A percentile compares a stretch with the other conserved stretches of the same genome.
Evolutionary conservation across 2,888 invertebrate species (phyloP).

Genomic region (Apoda limacodes): DNA sequence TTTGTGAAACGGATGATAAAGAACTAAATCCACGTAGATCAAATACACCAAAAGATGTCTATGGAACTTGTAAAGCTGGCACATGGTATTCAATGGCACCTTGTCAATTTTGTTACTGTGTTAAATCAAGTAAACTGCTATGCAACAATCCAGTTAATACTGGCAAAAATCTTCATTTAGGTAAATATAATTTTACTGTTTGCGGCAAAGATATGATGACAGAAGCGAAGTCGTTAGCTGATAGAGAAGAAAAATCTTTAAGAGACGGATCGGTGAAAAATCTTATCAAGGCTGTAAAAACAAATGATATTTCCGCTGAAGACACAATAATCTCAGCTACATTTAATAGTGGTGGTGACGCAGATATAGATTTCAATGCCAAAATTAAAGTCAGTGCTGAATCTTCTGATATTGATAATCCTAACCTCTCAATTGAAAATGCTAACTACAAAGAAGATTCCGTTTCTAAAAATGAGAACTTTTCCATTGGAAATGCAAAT

Average conservation of each 20-base stretch:
- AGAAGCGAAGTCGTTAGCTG: slow-evolving; percentile 30
- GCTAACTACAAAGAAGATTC: too few species aligned
- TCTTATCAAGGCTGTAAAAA: not conserved
- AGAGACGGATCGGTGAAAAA: slow-evolving; percentile 12
- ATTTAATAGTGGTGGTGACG: too few species aligned
- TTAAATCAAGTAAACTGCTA: slow-evolving; percentile 35
- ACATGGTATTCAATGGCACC: slow-evolving; percentile 45
- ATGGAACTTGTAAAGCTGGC: slow-evolving; percentile 31
- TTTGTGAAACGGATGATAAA: slow-evolving; percentile 23
- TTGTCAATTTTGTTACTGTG: slow-evolving; percentile 47
- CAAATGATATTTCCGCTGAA: not conserved
- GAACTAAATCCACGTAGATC: not conserved
- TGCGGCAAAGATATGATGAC: slow-evolving; percentile 34
- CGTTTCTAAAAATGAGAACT: too few species aligned
- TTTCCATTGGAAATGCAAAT: too few species aligned
- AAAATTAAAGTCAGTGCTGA: slow-evolving; percentile 8
- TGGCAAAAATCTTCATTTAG: slow-evolving; percentile 25
- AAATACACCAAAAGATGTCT: slow-evolving; percentile 19
- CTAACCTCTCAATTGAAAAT: not conserved
- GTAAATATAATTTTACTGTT: slow-evolving; percentile 30
- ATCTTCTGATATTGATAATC: not conserved
- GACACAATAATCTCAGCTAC: too few species aligned
- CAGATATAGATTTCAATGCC: slow-evolving; percentile 5
- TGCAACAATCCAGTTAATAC: slow-evolving; percentile 33
- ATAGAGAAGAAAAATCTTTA: slow-evolving; percentile 17